These are phyloP conservation scores for Astur gentilis DNA, from an alignment of 2,113 vertebrate genomes.

Conservation along the genomic window DNA sequence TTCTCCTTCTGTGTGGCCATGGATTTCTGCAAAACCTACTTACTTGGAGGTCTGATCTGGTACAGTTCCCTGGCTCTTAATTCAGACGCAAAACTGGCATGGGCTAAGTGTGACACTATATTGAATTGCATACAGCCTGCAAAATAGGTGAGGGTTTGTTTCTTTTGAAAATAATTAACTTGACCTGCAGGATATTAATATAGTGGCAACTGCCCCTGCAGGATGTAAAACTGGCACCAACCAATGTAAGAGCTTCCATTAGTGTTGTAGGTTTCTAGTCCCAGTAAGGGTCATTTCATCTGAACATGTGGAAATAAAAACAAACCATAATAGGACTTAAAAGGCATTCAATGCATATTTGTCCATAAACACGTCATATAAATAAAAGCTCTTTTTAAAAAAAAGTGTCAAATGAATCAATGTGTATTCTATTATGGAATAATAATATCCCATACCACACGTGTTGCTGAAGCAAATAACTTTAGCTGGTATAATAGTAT, in stretches of 20 bases:
- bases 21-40: background rate
- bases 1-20: background rate
- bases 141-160: background rate
- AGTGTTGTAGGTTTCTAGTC: background rate
- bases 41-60: constrained; percentile 33
- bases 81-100: constrained; percentile 6
- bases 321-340: constrained; percentile 64
- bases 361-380: constrained; percentile 71
- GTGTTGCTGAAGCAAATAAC: constrained; percentile 42
- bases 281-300: constrained; percentile 63
- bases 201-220: constrained; percentile 53
- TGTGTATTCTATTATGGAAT: constrained; percentile 66
- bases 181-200: constrained; percentile 73
- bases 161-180: constrained; percentile 25
- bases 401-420: constrained; percentile 68
- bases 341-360: constrained; percentile 69
- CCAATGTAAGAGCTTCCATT: constrained; percentile 57
- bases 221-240: constrained; percentile 50
- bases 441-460: constrained; percentile 66
- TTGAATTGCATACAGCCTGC: constrained; percentile 47
- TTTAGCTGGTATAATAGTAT: constrained; percentile 57
- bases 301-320: constrained; percentile 72
- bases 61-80: background rate
- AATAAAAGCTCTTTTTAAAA: constrained; percentile 65
- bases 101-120: background rate